Conservation (phyloP, 1,140 invertebrate genomes). For the Formica selysi region DNA sequence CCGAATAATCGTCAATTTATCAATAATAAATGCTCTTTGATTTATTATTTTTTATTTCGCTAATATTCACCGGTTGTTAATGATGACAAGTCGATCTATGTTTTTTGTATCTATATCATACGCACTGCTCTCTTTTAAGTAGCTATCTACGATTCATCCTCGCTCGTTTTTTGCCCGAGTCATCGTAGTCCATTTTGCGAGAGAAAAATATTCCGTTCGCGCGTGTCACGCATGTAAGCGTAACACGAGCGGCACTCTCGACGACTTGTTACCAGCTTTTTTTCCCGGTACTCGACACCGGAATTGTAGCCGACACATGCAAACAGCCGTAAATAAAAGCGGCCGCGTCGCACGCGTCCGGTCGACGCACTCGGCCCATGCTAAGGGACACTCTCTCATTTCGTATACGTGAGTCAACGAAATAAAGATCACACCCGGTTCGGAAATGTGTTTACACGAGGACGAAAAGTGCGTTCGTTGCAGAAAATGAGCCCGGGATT, state of each 20-base stretch:
- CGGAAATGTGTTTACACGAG: conserved; percentile 55
- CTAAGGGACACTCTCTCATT: conserved; percentile 19
- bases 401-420: conserved; percentile 47
- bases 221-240: conserved; percentile 51
- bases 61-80: neutral
- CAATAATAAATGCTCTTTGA: neutral
- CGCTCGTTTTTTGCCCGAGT: neutral
- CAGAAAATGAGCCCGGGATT: conserved; percentile 14
- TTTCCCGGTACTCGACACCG: conserved; percentile 41
- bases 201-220: conserved; percentile 44
- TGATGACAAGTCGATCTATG: neutral
- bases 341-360: neutral
- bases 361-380: neutral
- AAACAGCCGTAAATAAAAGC: conserved; percentile 69
- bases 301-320: conserved; percentile 62
- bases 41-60: neutral
- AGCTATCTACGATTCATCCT: neutral
- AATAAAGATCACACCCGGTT: conserved; percentile 55
- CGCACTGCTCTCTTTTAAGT: neutral
- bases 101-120: neutral
- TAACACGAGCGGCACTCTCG: conserved; percentile 39
- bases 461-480: neutral
- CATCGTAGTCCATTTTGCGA: neutral
- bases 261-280: conserved; percentile 49
- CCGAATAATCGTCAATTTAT: neutral